Evolutionary conservation across 2,113 vertebrate genomes (phyloP).

Genomic region (Carassius auratus): DNA sequence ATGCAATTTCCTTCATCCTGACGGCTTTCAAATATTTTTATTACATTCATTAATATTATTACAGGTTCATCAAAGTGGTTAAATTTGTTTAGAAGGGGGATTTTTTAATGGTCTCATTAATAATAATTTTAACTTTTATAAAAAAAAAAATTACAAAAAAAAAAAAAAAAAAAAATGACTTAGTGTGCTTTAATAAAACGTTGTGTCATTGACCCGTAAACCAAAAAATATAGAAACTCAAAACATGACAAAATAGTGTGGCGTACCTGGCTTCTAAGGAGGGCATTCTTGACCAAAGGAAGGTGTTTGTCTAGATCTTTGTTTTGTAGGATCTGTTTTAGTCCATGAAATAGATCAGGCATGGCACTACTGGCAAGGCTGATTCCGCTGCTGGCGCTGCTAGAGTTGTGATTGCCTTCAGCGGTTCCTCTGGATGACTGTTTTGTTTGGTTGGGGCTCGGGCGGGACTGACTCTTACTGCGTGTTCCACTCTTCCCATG

Average conservation of each 20-base stretch:
- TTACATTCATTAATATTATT: not conserved
- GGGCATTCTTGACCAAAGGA: slow-evolving; percentile 86
- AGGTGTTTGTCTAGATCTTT: slow-evolving; percentile 81
- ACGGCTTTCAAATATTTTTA: not conserved
- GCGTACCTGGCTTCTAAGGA: slow-evolving; percentile 82
- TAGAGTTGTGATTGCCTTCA: slow-evolving; percentile 1
- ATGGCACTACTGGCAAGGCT: slow-evolving; percentile 48
- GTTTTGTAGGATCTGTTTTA: slow-evolving; percentile 86
- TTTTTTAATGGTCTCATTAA: not conserved
- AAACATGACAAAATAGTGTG: not conserved
- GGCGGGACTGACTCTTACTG: slow-evolving; percentile 47
- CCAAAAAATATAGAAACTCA: not conserved
- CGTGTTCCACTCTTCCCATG: slow-evolving; percentile 45
- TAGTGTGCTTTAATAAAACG: not conserved
- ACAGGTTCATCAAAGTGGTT: not conserved
- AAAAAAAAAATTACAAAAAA: no score
- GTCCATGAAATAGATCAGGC: slow-evolving; percentile 82
- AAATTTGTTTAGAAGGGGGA: no score
- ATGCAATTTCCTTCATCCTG: not conserved
- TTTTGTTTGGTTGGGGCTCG: slow-evolving; percentile 24
- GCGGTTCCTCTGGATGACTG: not conserved
- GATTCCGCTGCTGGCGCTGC: not conserved
- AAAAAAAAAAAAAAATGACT: no score
- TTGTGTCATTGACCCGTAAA: not conserved
- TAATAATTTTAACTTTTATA: not conserved